Evolutionary conservation across 2,113 vertebrate species (phyloP).

Genomic region (Fregata magnificens): DNA sequence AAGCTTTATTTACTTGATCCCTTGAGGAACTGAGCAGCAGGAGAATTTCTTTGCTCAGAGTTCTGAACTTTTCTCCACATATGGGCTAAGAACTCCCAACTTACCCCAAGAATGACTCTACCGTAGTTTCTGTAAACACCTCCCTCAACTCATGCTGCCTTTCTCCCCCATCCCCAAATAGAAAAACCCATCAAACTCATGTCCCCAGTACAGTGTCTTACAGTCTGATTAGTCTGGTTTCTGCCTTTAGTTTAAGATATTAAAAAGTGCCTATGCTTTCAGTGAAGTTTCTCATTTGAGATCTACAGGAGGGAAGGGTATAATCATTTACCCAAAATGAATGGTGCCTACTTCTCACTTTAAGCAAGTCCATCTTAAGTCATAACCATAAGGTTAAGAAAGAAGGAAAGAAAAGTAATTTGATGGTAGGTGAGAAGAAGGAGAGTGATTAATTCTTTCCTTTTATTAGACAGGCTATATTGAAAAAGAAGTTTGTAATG

Average conservation of each 20-base stretch:
- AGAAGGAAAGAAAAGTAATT: not conserved
- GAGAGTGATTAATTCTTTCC: not conserved
- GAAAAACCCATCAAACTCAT: not conserved
- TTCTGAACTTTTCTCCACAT: not conserved
- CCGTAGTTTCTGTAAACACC: not conserved
- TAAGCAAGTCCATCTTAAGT: not conserved
- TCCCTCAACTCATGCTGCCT: not conserved
- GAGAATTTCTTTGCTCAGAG: not conserved
- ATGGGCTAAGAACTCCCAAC: not conserved
- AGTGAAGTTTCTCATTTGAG: not conserved
- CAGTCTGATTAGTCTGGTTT: not conserved
- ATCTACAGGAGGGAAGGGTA: not conserved
- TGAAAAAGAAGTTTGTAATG: not conserved
- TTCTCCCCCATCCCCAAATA: not conserved
- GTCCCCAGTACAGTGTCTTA: not conserved
- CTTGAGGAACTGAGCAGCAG: not conserved
- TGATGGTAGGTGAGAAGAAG: not conserved
- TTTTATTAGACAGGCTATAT: not conserved
- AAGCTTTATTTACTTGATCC: not conserved
- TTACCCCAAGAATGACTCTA: not conserved
- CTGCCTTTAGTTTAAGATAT: not conserved
- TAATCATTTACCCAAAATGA: not conserved
- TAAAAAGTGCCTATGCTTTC: not conserved
- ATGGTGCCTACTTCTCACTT: not conserved
- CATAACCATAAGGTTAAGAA: not conserved